phyloP scores from a whole-genome alignment of 1,140 invertebrate genomes.

The Zaprionus inermis region DNA sequence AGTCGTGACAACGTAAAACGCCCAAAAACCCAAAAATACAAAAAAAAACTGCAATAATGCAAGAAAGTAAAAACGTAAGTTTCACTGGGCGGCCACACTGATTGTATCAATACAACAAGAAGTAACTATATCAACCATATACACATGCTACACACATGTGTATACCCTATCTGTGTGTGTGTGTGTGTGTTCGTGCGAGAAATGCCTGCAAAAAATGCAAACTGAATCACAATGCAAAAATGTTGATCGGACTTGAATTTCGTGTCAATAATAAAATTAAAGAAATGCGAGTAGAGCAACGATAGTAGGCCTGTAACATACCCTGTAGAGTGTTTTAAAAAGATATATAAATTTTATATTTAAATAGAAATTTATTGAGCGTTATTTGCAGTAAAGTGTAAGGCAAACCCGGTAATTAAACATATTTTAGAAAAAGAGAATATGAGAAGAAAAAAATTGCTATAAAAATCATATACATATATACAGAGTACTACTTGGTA shows the following conservation, averaged over 20 bases:
- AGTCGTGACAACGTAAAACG: slow-evolving; percentile 69
- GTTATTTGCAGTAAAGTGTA: too few relatives aligned
- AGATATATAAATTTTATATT: too few relatives aligned
- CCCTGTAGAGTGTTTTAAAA: too few relatives aligned
- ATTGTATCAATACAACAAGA: slow-evolving; percentile 35
- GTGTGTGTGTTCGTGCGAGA: slow-evolving; percentile 21
- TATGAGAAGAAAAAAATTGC: too few relatives aligned
- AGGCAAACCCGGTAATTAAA: background rate
- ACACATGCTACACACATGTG: background rate
- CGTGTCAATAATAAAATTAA: slow-evolving; percentile 72
- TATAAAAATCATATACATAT: background rate
- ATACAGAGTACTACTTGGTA: slow-evolving; percentile 3
- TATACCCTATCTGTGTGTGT: slow-evolving; percentile 11
- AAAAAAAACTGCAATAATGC: slow-evolving; percentile 45
- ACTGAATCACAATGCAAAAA: slow-evolving; percentile 64
- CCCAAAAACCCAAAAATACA: slow-evolving; percentile 25
- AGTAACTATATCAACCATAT: slow-evolving; percentile 12
- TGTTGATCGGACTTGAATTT: slow-evolving; percentile 57
- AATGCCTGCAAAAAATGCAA: slow-evolving; percentile 59
- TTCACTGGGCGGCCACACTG: slow-evolving; percentile 59
- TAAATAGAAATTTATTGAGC: too few relatives aligned
- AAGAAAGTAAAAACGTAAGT: slow-evolving; percentile 71
- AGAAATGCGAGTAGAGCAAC: slow-evolving; percentile 11
- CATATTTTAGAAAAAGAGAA: too few relatives aligned
- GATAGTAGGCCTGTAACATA: background rate